phyloP scores from a whole-genome alignment of 2,113 vertebrate genomes.

The Amazona guildingii region DNA sequence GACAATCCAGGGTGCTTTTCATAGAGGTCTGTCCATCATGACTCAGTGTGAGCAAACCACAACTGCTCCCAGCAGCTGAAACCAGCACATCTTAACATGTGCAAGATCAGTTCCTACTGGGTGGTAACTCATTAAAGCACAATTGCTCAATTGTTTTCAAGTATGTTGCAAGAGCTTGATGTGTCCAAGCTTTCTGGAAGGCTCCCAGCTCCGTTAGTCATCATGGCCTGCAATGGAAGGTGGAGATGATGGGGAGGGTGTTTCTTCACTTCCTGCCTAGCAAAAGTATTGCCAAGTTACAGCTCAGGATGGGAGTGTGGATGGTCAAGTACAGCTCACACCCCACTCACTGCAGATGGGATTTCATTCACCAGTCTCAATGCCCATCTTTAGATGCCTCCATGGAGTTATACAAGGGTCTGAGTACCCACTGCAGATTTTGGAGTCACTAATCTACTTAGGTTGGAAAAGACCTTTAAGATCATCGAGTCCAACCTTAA shows the following conservation, averaged over 20 bases:
- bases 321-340: not conserved
- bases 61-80: not conserved
- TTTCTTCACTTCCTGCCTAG: not conserved
- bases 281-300: not conserved
- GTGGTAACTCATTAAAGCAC: not conserved
- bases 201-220: not conserved
- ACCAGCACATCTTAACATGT: rapidly evolving
- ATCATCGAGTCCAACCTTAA: rapidly evolving
- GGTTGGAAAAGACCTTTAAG: not conserved
- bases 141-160: not conserved
- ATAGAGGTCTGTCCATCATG: not conserved
- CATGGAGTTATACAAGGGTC: not conserved
- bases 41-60: not conserved
- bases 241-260: not conserved
- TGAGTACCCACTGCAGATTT: not conserved
- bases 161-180: not conserved
- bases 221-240: not conserved
- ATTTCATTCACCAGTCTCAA: not conserved
- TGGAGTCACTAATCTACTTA: too few species aligned
- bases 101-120: not conserved
- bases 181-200: not conserved
- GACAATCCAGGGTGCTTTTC: not conserved
- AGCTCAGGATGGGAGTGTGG: not conserved
- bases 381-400: not conserved
- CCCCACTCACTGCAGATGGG: too few species aligned